Evolutionary conservation across 2,797 vertebrate genomes (phyloP), one percentile per base, ranked within the genome.

Genomic region (Takifugu rubripes): DNA sequence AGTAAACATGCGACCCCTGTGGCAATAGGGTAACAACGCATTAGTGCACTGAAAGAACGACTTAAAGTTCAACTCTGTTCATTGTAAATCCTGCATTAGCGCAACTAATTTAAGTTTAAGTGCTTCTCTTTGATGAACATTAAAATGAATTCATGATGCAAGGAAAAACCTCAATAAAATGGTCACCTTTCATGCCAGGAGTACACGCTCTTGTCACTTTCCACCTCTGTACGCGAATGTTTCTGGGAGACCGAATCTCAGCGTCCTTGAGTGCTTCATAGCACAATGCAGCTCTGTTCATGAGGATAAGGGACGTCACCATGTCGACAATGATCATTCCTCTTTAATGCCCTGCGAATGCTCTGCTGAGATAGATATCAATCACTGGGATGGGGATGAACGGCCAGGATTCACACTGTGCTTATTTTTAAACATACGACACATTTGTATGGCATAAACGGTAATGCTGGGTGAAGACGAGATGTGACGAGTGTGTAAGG

Each of bases 401-500:
- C 58, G 67, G 52, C 53, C 60, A 48, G 78, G 71, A 57, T 59
- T 61, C 68, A 49, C 64, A 56, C 25, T 85, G 85, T 87, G 85
- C 84, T 84, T 83, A 68, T 81, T 65, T 40, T 16, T 21, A 54
- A 67, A 78, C 64, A 68, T 57, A 71, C 27, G 59, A 71, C 58
- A 75, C 70, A 70, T 74, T 73, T 55, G 21, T 74, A 77, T 68
- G 68, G 67, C 57, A 67, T 70, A 54, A 76, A 73, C 51, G 72
- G 78, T 75, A 77, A 79, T 81, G 81, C 66, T 83, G 64, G 69
- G 79, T 79, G 76, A 61, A 60, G 63, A 77, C 51, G 45, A 66
- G 68, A 82, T 61, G 54, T 74, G 70, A 68, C 46, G 56, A 68
- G 78, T 72, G 68, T 67, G 77, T 86, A 86, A 89, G 88, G 89